Percentiles rank a stretch among this genome's conserved stretches.
phyloP scores from a whole-genome alignment of 2,888 invertebrate genomes.

The Scaptomyza flava region DNA sequence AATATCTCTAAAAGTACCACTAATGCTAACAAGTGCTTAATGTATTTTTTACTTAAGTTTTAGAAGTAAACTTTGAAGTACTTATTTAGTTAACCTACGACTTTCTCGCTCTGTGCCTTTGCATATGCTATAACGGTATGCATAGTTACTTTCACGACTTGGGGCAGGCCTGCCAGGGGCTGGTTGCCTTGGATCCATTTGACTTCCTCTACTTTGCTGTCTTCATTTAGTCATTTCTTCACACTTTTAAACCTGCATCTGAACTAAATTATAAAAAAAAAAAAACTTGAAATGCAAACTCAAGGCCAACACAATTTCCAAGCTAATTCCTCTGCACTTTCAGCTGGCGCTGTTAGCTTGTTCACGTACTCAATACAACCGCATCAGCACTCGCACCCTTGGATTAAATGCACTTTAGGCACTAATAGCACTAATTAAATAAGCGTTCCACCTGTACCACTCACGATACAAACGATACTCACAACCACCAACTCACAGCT shows the following conservation, averaged over 20 bases:
- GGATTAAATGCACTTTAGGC: conserved; percentile 44
- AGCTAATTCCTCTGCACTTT: conserved; percentile 20
- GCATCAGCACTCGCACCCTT: conserved; percentile 7
- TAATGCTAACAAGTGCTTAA: conserved; percentile 41
- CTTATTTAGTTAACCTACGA: conserved; percentile 22
- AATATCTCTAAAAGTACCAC: conserved; percentile 43
- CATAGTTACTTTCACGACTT: conserved; percentile 5
- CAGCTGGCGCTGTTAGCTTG: conserved; percentile 31
- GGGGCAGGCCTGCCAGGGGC: conserved; percentile 35
- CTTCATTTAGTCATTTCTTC: background rate
- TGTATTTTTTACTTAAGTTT: conserved; percentile 35
- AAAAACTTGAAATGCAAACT: conserved; percentile 5
- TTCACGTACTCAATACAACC: conserved; percentile 7
- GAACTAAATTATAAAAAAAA: conserved; percentile 4
- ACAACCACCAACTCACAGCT: conserved; percentile 14
- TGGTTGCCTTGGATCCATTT: conserved; percentile 27
- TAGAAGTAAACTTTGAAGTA: conserved; percentile 35
- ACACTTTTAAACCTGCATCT: background rate
- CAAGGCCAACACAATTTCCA: conserved; percentile 15
- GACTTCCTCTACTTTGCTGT: background rate
- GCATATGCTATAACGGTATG: background rate
- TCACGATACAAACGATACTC: conserved; percentile 18
- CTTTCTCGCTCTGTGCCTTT: conserved; percentile 8
- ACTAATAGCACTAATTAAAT: conserved; percentile 69
- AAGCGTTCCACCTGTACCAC: conserved; percentile 38